Evolutionary conservation across 2,113 vertebrate species (phyloP).

Genomic region (Syngnathoides biaculeatus): DNA sequence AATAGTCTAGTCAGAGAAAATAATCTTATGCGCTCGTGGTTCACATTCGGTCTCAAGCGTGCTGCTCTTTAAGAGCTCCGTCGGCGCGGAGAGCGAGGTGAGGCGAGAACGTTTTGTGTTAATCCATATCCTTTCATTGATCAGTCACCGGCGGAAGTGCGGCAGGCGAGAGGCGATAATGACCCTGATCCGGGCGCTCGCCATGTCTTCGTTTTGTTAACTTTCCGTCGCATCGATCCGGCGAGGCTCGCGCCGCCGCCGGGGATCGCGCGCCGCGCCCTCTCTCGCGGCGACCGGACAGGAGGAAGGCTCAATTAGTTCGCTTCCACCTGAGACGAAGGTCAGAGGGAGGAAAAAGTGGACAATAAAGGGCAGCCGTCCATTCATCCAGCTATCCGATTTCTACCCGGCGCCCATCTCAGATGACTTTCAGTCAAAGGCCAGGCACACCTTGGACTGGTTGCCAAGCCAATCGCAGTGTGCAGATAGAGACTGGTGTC

Average conservation of each 20-base stretch:
- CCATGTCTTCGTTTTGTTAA: constrained; percentile 76
- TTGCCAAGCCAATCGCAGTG: too few species aligned
- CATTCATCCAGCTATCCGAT: neutral
- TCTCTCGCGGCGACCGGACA: constrained; percentile 58
- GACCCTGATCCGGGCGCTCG: constrained; percentile 67
- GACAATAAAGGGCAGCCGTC: neutral
- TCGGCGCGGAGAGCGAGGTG: constrained; percentile 4
- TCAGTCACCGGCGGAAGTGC: constrained; percentile 68
- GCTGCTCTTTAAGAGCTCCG: neutral
- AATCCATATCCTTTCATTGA: constrained; percentile 73
- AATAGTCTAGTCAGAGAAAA: too few species aligned
- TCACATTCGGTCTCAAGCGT: neutral
- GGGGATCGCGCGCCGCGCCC: constrained; percentile 63
- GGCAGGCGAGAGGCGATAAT: constrained; percentile 69
- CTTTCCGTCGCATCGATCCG: constrained; percentile 68
- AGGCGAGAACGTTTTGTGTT: constrained; percentile 66
- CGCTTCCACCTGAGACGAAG: constrained; percentile 43
- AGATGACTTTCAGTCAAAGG: neutral
- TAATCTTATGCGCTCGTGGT: too few species aligned
- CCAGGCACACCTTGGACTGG: neutral
- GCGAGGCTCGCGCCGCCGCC: constrained; percentile 68
- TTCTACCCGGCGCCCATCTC: neutral
- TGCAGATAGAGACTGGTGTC: too few species aligned
- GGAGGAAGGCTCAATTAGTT: constrained; percentile 77
- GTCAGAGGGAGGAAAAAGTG: constrained; percentile 18